phyloP scores from a whole-genome alignment of 2,113 vertebrate genomes.

The Suricata suricatta region DNA sequence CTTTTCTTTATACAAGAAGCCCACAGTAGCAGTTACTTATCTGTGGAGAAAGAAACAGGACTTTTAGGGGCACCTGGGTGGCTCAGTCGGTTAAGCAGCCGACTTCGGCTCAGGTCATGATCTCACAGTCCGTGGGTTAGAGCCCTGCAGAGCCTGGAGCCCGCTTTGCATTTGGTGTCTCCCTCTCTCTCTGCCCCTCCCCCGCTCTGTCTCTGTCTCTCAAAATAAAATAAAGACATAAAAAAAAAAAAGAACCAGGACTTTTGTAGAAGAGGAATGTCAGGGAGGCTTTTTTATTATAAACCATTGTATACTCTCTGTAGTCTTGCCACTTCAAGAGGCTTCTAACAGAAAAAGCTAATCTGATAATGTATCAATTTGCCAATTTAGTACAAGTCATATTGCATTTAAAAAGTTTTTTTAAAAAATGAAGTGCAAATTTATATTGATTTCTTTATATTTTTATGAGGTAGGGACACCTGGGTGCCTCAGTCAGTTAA shows the following conservation, averaged over 20 bases:
- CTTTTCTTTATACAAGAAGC: neutral
- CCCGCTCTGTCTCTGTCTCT: too few species aligned
- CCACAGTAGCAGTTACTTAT: neutral
- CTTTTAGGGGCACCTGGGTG: neutral
- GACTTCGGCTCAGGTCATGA: too few species aligned
- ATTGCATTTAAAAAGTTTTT: neutral
- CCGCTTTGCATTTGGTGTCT: too few species aligned
- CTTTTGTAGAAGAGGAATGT: neutral
- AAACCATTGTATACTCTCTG: neutral
- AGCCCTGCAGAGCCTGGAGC: too few species aligned
- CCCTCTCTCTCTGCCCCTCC: too few species aligned
- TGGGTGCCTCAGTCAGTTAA: too few species aligned
- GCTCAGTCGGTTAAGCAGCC: too few species aligned
- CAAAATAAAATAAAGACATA: too few species aligned
- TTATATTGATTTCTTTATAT: neutral
- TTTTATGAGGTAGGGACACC: too few species aligned
- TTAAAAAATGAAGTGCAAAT: constrained; percentile 1
- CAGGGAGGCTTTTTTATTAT: neutral
- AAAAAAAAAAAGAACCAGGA: neutral
- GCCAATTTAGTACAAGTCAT: neutral
- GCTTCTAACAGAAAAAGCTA: neutral
- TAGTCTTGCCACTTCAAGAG: neutral
- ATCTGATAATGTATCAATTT: neutral
- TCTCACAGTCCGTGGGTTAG: too few species aligned
- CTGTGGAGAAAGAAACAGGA: neutral